These are phyloP conservation scores for Parapristionchus giblindavisi DNA, from an alignment of 2,888 invertebrate genomes.

Conservation along the genomic window DNA sequence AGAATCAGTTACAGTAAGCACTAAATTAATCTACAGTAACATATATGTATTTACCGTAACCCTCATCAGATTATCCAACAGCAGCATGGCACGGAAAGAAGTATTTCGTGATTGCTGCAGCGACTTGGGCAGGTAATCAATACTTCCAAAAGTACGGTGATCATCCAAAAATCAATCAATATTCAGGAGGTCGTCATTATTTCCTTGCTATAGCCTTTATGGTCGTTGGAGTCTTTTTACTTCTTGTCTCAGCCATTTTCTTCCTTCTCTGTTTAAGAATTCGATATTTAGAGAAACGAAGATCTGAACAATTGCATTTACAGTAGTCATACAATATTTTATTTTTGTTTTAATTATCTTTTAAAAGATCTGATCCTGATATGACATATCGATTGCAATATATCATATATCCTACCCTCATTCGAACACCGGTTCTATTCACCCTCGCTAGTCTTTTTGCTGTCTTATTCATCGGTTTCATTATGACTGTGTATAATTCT, in stretches of 20 bases:
- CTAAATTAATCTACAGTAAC: conserved; percentile 10
- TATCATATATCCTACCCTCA: too few relatives aligned
- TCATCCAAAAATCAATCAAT: neutral
- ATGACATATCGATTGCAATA: too few relatives aligned
- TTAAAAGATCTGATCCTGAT: too few relatives aligned
- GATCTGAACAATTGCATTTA: too few relatives aligned
- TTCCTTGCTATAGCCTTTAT: conserved; percentile 30
- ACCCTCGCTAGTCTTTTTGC: too few relatives aligned
- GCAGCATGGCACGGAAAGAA: conserved; percentile 12
- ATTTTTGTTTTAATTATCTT: too few relatives aligned
- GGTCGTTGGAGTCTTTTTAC: conserved; percentile 29
- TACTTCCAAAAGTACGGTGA: neutral
- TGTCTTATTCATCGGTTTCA: too few relatives aligned
- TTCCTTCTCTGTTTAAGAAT: conserved; percentile 17
- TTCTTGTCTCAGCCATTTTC: conserved; percentile 24
- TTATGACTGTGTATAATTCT: too few relatives aligned
- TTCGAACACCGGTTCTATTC: too few relatives aligned
- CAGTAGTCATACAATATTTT: too few relatives aligned
- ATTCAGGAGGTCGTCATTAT: conserved; percentile 19
- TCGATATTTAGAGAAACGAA: neutral
- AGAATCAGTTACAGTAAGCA: conserved; percentile 20
- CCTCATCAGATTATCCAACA: conserved; percentile 8
- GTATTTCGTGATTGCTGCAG: conserved; percentile 27
- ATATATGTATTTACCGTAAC: neutral
- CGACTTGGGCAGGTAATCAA: conserved; percentile 17